phyloP scores from a whole-genome alignment of 2,888 invertebrate species.

The Mellilla xanthometata region DNA sequence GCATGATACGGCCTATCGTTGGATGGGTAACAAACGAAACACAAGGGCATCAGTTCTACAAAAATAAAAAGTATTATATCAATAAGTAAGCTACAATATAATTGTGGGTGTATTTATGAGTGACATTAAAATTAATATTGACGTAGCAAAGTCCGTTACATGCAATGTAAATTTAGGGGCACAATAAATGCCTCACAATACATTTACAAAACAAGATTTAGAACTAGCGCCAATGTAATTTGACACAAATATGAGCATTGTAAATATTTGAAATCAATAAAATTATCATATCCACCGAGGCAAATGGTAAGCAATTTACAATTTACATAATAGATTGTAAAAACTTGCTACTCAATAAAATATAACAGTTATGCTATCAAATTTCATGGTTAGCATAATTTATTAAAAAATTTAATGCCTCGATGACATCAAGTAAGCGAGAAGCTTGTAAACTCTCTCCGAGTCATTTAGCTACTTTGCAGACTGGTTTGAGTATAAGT shows the following conservation, averaged over 20 bases:
- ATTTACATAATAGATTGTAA: slow-evolving; percentile 19
- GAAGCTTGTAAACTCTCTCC: too few species aligned
- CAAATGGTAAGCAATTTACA: slow-evolving; percentile 7
- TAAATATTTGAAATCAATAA: slow-evolving; percentile 17
- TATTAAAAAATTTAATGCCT: too few species aligned
- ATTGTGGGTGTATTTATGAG: background rate
- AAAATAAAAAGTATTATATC: too few species aligned
- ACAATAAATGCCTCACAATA: slow-evolving; percentile 15
- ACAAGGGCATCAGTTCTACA: too few species aligned
- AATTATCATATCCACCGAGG: slow-evolving; percentile 19
- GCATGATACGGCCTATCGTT: too few species aligned
- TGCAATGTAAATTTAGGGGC: slow-evolving; percentile 1
- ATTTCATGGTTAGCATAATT: too few species aligned
- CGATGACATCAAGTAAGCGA: too few species aligned
- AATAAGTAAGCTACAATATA: background rate
- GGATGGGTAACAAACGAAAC: too few species aligned
- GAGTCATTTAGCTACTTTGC: too few species aligned
- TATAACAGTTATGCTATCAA: slow-evolving; percentile 2
- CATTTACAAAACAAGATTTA: slow-evolving; percentile 9
- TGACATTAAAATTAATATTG: slow-evolving; percentile 5
- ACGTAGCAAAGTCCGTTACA: slow-evolving; percentile 6
- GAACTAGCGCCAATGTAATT: slow-evolving; percentile 17
- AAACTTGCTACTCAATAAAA: slow-evolving; percentile 7
- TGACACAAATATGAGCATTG: slow-evolving; percentile 13
- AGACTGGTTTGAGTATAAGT: too few species aligned